These are phyloP conservation scores for Epinotia nisella DNA, from an alignment of 2,888 invertebrate genomes.

Conservation along the genomic window DNA sequence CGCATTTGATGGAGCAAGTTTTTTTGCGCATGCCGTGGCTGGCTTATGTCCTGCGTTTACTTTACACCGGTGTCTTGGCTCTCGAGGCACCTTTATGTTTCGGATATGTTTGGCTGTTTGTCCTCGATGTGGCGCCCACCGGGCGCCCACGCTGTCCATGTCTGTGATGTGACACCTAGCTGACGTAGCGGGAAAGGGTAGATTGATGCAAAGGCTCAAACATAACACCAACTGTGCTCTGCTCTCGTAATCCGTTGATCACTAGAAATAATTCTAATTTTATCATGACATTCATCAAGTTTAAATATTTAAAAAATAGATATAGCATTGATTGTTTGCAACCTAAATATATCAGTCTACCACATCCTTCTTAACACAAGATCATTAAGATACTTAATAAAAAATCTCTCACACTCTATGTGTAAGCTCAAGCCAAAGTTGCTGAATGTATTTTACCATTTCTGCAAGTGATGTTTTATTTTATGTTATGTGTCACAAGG, in stretches of 20 bases:
- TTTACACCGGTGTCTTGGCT: conserved; percentile 70
- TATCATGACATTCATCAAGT: not conserved
- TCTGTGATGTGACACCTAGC: conserved; percentile 65
- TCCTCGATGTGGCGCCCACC: conserved; percentile 78
- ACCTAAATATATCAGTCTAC: conserved; percentile 71
- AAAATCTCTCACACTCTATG: conserved; percentile 19
- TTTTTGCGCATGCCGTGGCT: conserved; percentile 83
- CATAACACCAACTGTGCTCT: not conserved
- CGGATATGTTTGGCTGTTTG: conserved; percentile 73
- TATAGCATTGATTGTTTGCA: conserved; percentile 34
- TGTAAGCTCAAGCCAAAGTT: conserved; percentile 25
- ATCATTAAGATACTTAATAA: conserved; percentile 61
- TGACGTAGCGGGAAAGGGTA: conserved; percentile 69
- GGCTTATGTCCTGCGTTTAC: conserved; percentile 80
- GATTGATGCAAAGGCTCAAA: conserved; percentile 67
- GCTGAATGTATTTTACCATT: conserved; percentile 30
- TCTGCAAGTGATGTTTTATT: conserved; percentile 22
- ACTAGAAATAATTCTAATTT: not conserved
- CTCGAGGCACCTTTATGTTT: conserved; percentile 76
- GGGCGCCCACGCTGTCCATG: conserved; percentile 75
- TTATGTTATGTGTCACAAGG: conserved; percentile 30
- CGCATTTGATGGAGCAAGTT: conserved; percentile 83
- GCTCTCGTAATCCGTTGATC: conserved; percentile 27
- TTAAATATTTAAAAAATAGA: not conserved
- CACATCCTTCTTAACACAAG: conserved; percentile 59